phyloP scores from a whole-genome alignment of 2,113 vertebrate genomes.

The Caranx melampygus region DNA sequence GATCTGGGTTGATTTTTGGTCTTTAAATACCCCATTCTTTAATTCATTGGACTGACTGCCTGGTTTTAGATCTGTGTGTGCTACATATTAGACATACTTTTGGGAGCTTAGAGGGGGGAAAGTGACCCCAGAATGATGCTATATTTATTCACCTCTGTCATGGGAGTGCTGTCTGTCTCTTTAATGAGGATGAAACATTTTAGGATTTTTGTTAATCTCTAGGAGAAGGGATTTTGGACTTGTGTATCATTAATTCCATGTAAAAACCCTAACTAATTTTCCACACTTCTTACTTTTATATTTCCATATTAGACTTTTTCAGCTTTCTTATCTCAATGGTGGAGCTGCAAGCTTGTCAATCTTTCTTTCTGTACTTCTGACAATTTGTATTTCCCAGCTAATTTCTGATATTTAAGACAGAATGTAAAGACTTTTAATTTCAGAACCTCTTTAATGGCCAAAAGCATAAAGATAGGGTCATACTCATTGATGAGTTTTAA shows the following conservation, averaged over 20 bases:
- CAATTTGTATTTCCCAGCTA: constrained; percentile 37
- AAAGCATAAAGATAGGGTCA: constrained; percentile 57
- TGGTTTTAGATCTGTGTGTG: constrained; percentile 39
- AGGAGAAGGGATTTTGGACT: constrained; percentile 14
- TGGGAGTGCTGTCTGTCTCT: constrained; percentile 28
- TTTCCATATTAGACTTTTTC: constrained; percentile 13
- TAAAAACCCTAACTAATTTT: constrained; percentile 8
- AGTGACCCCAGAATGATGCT: constrained; percentile 51
- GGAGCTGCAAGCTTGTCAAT: constrained; percentile 18
- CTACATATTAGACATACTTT: constrained; percentile 64
- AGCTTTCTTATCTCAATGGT: constrained; percentile 33
- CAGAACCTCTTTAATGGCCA: constrained; percentile 49
- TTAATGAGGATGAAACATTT: constrained; percentile 18
- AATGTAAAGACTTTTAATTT: constrained; percentile 62
- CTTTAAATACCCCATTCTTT: constrained; percentile 15
- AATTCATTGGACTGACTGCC: constrained; percentile 29
- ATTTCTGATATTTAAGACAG: constrained; percentile 45
- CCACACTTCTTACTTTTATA: constrained; percentile 5
- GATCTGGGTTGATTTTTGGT: constrained; percentile 8
- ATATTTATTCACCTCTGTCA: constrained; percentile 59
- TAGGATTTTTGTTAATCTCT: constrained; percentile 20
- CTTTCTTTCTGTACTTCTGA: constrained; percentile 25
- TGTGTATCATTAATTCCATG: constrained; percentile 2
- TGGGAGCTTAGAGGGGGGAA: constrained; percentile 35
- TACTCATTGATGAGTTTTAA: constrained; percentile 68